Conservation (phyloP, 2,888 invertebrate genomes). For the Bugula neritina region DNA sequence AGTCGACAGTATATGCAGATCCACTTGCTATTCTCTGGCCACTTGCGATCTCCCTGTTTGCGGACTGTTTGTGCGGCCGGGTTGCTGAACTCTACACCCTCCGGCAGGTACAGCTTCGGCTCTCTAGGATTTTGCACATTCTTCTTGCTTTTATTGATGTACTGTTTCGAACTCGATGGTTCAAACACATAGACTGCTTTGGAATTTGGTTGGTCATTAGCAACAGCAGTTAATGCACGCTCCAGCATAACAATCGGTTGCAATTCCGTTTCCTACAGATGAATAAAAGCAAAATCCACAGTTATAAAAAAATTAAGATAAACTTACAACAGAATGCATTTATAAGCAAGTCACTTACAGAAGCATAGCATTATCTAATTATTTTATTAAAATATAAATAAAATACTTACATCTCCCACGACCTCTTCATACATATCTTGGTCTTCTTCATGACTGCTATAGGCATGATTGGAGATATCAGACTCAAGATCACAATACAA, state of each 20-base stretch:
- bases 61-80: neutral
- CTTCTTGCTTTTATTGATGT: neutral
- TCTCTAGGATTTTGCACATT: neutral
- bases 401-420: neutral
- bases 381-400: too few relatives aligned
- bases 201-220: neutral
- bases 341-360: too few relatives aligned
- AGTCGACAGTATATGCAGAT: constrained; percentile 20
- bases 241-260: constrained; percentile 23
- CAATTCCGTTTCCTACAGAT: constrained; percentile 1
- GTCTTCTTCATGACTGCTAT: neutral
- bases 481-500: neutral
- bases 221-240: constrained; percentile 15
- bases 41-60: neutral
- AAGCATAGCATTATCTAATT: too few relatives aligned
- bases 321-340: too few relatives aligned
- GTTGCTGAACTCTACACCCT: neutral
- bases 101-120: constrained; percentile 2
- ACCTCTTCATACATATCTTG: constrained; percentile 15
- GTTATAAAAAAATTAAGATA: too few relatives aligned
- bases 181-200: constrained; percentile 14
- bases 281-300: too few relatives aligned
- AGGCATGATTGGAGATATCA: neutral
- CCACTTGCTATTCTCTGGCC: constrained; percentile 21
- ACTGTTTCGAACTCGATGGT: neutral